A percentile compares a stretch with the other conserved stretches of the same genome.
Conservation (phyloP, 2,797 vertebrate species). For the Esox masquinongy region DNA sequence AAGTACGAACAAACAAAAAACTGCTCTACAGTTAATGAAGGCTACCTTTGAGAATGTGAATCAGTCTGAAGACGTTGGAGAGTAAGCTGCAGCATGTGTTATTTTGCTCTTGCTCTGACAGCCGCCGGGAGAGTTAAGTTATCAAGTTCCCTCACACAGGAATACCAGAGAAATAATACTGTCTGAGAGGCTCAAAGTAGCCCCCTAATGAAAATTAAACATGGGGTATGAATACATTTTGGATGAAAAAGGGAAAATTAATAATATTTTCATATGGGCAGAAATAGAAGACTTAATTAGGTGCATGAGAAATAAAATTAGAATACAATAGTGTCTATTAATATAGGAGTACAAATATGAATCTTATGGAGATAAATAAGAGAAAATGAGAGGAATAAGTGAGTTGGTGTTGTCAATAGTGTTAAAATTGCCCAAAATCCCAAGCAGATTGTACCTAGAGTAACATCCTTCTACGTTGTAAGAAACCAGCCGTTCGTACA, state of each 20-base stretch:
- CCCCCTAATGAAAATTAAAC: conserved; percentile 1
- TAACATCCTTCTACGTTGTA: too few species aligned
- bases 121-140: background rate
- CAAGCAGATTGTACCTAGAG: background rate
- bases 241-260: background rate
- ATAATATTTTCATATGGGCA: background rate
- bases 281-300: background rate
- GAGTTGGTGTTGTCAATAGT: too few species aligned
- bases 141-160: conserved; percentile 9
- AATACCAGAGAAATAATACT: background rate
- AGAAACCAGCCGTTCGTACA: too few species aligned
- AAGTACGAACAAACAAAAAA: background rate
- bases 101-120: background rate
- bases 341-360: background rate
- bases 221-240: background rate
- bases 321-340: background rate
- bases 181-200: background rate
- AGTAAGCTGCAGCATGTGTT: background rate
- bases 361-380: background rate
- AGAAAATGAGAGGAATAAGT: too few species aligned
- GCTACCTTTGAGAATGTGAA: background rate
- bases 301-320: conserved; percentile 2
- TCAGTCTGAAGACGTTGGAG: background rate
- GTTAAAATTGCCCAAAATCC: conserved; percentile 2
- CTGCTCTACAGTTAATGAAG: background rate